A percentile compares a stretch with the other conserved stretches of the same genome.
These are phyloP conservation scores for Zaprionus tsacasi DNA, from an alignment of 1,140 invertebrate genomes.

Conservation along the genomic window DNA sequence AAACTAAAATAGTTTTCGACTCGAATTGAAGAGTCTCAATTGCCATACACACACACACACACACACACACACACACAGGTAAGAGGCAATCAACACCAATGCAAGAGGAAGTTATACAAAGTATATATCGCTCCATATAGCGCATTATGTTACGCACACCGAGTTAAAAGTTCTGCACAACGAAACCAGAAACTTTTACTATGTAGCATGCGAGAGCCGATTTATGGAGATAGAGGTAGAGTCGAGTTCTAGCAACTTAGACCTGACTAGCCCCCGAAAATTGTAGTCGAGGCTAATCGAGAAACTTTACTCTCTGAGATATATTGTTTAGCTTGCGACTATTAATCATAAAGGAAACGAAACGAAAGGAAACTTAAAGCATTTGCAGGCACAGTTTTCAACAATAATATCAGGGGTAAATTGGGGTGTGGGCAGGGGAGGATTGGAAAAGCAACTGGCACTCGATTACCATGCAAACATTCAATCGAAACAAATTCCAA, in stretches of 20 bases:
- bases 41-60: background rate
- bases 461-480: constrained; percentile 82
- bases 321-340: constrained; percentile 58
- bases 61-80: background rate
- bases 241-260: constrained; percentile 19
- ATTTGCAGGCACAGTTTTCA: constrained; percentile 54
- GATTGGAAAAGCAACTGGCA: constrained; percentile 51
- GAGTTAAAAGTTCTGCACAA: constrained; percentile 14
- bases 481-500: constrained; percentile 81
- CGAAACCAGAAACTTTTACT: constrained; percentile 33
- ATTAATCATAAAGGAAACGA: constrained; percentile 62
- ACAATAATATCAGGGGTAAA: constrained; percentile 38
- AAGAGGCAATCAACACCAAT: constrained; percentile 23
- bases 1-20: constrained; percentile 1
- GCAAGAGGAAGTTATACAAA: constrained; percentile 53
- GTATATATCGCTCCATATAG: constrained; percentile 16
- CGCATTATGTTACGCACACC: constrained; percentile 45
- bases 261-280: constrained; percentile 22
- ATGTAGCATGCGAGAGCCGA: constrained; percentile 44
- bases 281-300: constrained; percentile 54
- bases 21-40: constrained; percentile 8
- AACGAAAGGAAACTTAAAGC: constrained; percentile 45
- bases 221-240: constrained; percentile 44
- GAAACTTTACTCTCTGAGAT: constrained; percentile 71
- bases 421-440: background rate